Evolutionary conservation across 2,113 vertebrate genomes (phyloP).

Genomic region (Coregonus clupeaformis): DNA sequence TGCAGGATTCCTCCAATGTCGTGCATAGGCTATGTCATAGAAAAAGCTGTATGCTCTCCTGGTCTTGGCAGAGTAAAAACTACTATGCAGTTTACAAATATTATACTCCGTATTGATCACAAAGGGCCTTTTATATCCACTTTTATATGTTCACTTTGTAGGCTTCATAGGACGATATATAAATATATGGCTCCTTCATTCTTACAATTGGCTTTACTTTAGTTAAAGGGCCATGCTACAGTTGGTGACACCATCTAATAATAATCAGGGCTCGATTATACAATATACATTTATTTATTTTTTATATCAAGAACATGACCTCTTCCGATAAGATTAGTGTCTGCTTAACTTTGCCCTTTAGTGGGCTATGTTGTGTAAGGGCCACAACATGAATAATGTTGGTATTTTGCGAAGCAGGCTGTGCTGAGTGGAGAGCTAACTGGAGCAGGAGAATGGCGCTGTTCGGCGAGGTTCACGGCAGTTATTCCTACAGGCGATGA

Average conservation of each 20-base stretch:
- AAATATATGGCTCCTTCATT: conserved; percentile 30
- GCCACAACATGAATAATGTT: conserved; percentile 61
- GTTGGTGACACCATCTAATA: background rate
- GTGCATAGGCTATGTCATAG: background rate
- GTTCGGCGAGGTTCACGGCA: conserved; percentile 87
- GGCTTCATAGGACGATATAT: background rate
- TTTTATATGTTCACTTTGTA: too few species aligned
- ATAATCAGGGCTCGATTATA: conserved; percentile 48
- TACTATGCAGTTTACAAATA: conserved; percentile 25
- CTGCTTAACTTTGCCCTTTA: conserved; percentile 66
- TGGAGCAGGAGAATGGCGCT: conserved; percentile 95
- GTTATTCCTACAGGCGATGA: conserved; percentile 92
- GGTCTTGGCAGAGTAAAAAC: conserved; percentile 48
- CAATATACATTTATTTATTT: conserved; percentile 41
- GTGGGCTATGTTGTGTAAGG: conserved; percentile 59
- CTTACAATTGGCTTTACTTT: background rate
- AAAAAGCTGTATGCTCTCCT: background rate
- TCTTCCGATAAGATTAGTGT: conserved; percentile 46
- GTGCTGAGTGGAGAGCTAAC: conserved; percentile 83
- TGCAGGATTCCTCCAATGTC: background rate
- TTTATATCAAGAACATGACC: conserved; percentile 44
- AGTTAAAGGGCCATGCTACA: background rate
- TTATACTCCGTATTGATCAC: conserved; percentile 62
- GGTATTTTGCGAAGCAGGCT: conserved; percentile 73
- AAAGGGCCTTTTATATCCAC: conserved; percentile 54